phyloP scores from a whole-genome alignment of 2,113 vertebrate species.

The Paratilapia polleni region DNA sequence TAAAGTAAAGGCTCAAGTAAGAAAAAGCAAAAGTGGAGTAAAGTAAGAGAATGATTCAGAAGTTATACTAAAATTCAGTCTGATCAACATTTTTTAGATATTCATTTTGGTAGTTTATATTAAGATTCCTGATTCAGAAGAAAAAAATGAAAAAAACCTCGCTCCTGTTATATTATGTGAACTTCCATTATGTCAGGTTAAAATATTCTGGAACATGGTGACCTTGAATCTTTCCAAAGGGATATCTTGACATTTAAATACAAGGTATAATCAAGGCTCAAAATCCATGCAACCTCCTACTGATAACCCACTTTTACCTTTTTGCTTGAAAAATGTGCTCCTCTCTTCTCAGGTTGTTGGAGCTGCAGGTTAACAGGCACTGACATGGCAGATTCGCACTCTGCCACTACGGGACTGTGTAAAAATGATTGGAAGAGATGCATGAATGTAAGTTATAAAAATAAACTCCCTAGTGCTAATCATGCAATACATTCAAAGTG shows the following conservation, averaged over 20 bases:
- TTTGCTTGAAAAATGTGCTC: conserved; percentile 9
- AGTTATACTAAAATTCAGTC: neutral
- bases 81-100: neutral
- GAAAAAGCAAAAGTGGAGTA: neutral
- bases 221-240: conserved; percentile 27
- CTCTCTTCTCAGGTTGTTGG: neutral
- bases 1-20: conserved; percentile 18
- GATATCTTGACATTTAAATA: conserved; percentile 57
- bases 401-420: neutral
- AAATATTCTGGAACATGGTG: conserved; percentile 32
- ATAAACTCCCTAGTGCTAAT: neutral
- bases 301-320: conserved; percentile 33
- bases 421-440: neutral
- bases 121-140: neutral
- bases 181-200: neutral
- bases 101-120: conserved; percentile 22
- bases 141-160: neutral
- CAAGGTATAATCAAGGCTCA: conserved; percentile 32
- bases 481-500: neutral
- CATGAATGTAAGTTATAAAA: neutral
- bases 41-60: conserved; percentile 6
- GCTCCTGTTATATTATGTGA: neutral
- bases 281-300: conserved; percentile 8
- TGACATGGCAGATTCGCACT: neutral
- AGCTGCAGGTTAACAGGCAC: conserved; percentile 13